These are phyloP conservation scores for Thecocarcelia acutangulata DNA, from an alignment of 2,888 invertebrate genomes.

Conservation along the genomic window DNA sequence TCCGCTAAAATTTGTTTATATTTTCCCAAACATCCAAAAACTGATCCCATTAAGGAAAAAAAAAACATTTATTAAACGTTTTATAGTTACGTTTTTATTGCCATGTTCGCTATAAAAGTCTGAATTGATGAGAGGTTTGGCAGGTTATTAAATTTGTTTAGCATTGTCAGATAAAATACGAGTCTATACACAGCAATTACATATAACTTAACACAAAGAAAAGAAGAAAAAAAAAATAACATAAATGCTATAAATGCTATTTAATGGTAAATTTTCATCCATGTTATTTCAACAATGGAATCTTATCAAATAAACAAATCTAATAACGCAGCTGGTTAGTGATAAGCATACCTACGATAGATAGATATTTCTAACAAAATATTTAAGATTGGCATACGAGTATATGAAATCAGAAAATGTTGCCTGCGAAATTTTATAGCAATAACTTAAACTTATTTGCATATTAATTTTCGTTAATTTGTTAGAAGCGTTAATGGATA, in stretches of 20 bases:
- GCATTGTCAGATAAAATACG: too few species aligned
- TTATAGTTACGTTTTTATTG: slow-evolving; percentile 38
- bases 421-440: too few species aligned
- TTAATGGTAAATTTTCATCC: not conserved
- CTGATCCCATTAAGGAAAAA: slow-evolving; percentile 46
- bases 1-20: slow-evolving; percentile 22
- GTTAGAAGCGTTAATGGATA: not conserved
- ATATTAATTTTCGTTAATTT: not conserved
- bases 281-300: not conserved
- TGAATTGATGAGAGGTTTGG: slow-evolving; percentile 9
- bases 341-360: not conserved
- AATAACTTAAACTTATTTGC: too few species aligned
- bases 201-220: not conserved
- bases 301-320: not conserved
- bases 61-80: slow-evolving; percentile 14
- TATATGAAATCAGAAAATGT: too few species aligned
- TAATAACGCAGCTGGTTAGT: slow-evolving; percentile 20
- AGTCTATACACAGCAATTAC: not conserved
- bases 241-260: too few species aligned
- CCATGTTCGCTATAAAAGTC: slow-evolving; percentile 10
- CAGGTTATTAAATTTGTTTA: not conserved
- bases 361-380: too few species aligned
- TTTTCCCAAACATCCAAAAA: slow-evolving; percentile 16
- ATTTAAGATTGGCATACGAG: too few species aligned
- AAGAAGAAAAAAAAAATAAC: too few species aligned